These are phyloP conservation scores for Chrysolina oricalcia DNA, from an alignment of 2,888 invertebrate species.

Conservation along the genomic window DNA sequence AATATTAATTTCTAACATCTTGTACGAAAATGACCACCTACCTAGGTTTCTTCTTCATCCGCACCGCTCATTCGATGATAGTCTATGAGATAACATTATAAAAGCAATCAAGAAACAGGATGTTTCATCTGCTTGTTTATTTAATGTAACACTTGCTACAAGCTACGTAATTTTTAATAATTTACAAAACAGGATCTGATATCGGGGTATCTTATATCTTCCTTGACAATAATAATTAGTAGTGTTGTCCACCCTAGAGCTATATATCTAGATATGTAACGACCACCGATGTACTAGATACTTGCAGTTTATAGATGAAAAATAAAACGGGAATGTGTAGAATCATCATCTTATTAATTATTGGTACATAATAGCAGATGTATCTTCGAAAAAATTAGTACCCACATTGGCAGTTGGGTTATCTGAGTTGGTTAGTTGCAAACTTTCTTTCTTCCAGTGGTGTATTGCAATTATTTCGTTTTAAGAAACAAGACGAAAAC, in stretches of 20 bases:
- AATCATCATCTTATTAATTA: background rate
- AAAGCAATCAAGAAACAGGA: conserved; percentile 45
- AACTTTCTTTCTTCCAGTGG: no score
- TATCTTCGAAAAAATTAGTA: background rate
- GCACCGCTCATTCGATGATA: conserved; percentile 37
- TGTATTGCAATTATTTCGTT: no score
- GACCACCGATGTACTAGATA: background rate
- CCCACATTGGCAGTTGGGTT: no score
- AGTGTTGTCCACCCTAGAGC: conserved; percentile 29
- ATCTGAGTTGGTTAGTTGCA: no score
- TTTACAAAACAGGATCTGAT: conserved; percentile 35
- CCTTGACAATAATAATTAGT: conserved; percentile 23
- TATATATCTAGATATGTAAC: conserved; percentile 26
- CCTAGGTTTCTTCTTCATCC: conserved; percentile 43
- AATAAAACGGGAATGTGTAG: conserved; percentile 3
- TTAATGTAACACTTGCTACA: conserved; percentile 41
- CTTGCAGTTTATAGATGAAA: conserved; percentile 1
- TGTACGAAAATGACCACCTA: conserved; percentile 43
- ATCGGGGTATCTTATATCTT: conserved; percentile 21
- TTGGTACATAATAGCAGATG: background rate
- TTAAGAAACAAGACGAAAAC: no score
- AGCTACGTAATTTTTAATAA: conserved; percentile 42
- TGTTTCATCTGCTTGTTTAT: conserved; percentile 45
- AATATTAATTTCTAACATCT: conserved; percentile 24
- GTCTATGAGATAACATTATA: conserved; percentile 46